A percentile compares a stretch with the other conserved stretches of the same genome.
Evolutionary conservation across 2,888 invertebrate genomes (phyloP).

Genomic region (Carcina quercana): DNA sequence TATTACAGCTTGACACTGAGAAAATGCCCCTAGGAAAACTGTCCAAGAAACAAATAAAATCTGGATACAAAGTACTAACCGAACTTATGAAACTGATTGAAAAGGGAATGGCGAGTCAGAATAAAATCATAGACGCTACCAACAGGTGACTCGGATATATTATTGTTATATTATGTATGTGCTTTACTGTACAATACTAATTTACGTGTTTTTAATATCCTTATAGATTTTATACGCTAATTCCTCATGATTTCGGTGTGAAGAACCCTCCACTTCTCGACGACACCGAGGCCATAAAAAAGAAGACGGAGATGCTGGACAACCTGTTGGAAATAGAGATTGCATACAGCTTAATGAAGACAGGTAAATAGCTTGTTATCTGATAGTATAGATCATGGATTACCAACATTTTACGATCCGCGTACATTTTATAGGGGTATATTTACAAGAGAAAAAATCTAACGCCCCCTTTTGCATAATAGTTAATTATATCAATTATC

Average conservation of each 20-base stretch:
- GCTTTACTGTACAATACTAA: no score
- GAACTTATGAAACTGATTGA: constrained; percentile 78
- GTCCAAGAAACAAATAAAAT: constrained; percentile 90
- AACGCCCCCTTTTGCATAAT: no score
- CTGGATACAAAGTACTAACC: constrained; percentile 87
- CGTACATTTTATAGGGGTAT: no score
- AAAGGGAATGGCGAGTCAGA: constrained; percentile 50
- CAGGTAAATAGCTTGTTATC: constrained; percentile 57
- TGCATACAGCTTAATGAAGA: constrained; percentile 90
- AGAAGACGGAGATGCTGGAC: constrained; percentile 88
- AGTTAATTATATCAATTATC: no score
- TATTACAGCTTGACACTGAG: constrained; percentile 85
- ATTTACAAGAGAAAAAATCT: no score
- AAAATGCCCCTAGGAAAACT: constrained; percentile 99
- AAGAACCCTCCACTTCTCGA: constrained; percentile 87
- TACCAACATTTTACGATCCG: no score
- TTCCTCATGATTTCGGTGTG: constrained; percentile 96
- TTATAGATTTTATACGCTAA: constrained; percentile 89
- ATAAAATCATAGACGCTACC: constrained; percentile 85
- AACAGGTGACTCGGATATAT: constrained; percentile 80
- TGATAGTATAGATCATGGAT: no score
- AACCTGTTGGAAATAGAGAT: constrained; percentile 95
- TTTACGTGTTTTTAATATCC: no score
- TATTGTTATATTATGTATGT: no score
- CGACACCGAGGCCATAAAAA: constrained; percentile 79